These are phyloP conservation scores for Hydrolagus colliei DNA, from an alignment of 2,797 vertebrate genomes.

Conservation along the genomic window DNA sequence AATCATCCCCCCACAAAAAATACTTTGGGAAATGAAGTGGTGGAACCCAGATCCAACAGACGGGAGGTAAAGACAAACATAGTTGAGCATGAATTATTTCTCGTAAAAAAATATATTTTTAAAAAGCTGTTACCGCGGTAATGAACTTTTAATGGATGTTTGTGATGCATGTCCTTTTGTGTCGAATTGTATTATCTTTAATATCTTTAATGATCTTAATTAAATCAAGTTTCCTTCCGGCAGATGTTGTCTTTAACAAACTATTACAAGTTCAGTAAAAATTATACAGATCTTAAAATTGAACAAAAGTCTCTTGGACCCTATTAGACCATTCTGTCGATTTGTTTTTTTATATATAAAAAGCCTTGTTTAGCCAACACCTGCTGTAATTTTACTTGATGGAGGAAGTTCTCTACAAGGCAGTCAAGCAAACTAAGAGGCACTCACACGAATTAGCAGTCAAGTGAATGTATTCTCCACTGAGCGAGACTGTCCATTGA, in stretches of 20 bases:
- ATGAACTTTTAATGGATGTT: conserved; percentile 7
- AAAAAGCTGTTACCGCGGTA: neutral
- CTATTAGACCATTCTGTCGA: neutral
- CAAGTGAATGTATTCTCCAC: neutral
- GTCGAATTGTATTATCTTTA: conserved; percentile 25
- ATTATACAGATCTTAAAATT: neutral
- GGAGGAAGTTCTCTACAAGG: neutral
- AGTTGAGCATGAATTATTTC: conserved; percentile 17
- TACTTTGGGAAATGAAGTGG: neutral
- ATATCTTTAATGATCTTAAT: conserved; percentile 24
- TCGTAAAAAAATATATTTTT: neutral
- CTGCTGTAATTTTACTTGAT: neutral
- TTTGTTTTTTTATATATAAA: too few species aligned
- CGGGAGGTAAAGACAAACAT: neutral
- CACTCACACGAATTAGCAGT: neutral
- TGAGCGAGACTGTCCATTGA: neutral
- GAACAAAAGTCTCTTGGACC: neutral
- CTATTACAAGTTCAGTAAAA: neutral
- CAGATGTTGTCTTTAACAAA: neutral
- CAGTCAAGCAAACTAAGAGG: neutral
- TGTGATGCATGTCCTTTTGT: conserved; percentile 27
- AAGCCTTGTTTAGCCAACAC: too few species aligned
- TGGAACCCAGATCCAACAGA: neutral
- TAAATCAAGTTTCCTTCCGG: conserved; percentile 1
- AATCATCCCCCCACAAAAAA: neutral